phyloP scores from a whole-genome alignment of 2,888 invertebrate species.

The Mimumesa dahlbomi region DNA sequence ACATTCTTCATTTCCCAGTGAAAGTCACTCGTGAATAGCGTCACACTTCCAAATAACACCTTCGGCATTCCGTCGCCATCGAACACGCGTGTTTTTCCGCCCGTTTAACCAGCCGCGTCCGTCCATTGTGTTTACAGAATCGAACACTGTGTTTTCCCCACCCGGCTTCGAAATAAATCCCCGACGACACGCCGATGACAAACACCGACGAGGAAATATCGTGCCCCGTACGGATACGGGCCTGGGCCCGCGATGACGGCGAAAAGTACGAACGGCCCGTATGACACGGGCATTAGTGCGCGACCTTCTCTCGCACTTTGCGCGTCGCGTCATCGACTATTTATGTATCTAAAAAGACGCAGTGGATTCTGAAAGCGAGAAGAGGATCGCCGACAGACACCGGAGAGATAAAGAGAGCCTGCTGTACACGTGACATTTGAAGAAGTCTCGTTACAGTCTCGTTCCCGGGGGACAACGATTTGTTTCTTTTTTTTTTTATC shows the following conservation, averaged over 20 bases:
- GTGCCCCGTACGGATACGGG: background rate
- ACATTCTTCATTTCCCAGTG: no score
- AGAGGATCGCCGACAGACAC: background rate
- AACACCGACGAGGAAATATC: no score
- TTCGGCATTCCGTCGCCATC: no score
- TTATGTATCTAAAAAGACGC: constrained; percentile 61
- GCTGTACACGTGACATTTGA: constrained; percentile 29
- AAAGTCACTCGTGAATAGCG: no score
- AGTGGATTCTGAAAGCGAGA: constrained; percentile 27
- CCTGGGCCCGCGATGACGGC: background rate
- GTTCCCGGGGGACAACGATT: background rate
- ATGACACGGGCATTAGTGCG: constrained; percentile 59
- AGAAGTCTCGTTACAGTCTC: constrained; percentile 10
- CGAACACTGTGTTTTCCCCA: no score
- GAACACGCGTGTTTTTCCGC: no score
- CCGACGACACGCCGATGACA: background rate
- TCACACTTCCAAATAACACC: no score
- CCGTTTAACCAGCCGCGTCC: constrained; percentile 7
- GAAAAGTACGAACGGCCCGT: constrained; percentile 35
- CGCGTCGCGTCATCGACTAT: constrained; percentile 71
- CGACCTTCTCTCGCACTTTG: constrained; percentile 67
- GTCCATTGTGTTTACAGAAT: constrained; percentile 18
- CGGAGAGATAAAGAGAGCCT: constrained; percentile 3
- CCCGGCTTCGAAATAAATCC: background rate
- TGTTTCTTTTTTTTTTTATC: background rate